These are phyloP conservation scores for Temnothorax longispinosus DNA, from an alignment of 1,140 invertebrate genomes.

Conservation along the genomic window DNA sequence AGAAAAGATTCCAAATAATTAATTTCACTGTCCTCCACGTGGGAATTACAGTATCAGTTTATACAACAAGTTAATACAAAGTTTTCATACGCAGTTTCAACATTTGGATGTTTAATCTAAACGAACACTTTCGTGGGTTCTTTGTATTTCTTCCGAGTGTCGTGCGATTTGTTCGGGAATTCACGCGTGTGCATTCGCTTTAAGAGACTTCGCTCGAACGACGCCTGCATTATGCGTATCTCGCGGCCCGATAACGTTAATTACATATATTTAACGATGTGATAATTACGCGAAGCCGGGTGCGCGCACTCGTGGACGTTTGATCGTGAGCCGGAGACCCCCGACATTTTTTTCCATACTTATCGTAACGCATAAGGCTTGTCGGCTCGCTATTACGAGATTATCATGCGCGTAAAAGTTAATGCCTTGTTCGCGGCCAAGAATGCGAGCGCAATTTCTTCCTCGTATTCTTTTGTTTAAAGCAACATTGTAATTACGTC, in stretches of 20 bases:
- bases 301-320: slow-evolving; percentile 17
- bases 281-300: slow-evolving; percentile 58
- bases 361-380: slow-evolving; percentile 32
- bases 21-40: background rate
- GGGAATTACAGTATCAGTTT: background rate
- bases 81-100: background rate
- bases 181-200: slow-evolving; percentile 21
- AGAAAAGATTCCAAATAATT: background rate
- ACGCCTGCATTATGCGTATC: slow-evolving; percentile 54
- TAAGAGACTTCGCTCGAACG: slow-evolving; percentile 18
- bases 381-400: slow-evolving; percentile 25
- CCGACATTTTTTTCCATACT: slow-evolving; percentile 35
- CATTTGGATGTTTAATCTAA: background rate
- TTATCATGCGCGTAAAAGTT: slow-evolving; percentile 51
- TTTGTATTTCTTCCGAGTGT: background rate
- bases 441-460: background rate
- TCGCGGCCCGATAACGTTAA: slow-evolving; percentile 64
- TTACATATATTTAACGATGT: slow-evolving; percentile 70
- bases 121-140: no score
- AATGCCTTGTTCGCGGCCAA: slow-evolving; percentile 38
- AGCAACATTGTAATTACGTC: background rate
- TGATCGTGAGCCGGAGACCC: background rate
- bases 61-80: background rate
- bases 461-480: slow-evolving; percentile 18
- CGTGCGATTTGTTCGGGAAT: background rate